Evolutionary conservation across 2,113 vertebrate genomes (phyloP).

Genomic region (Apus apus): DNA sequence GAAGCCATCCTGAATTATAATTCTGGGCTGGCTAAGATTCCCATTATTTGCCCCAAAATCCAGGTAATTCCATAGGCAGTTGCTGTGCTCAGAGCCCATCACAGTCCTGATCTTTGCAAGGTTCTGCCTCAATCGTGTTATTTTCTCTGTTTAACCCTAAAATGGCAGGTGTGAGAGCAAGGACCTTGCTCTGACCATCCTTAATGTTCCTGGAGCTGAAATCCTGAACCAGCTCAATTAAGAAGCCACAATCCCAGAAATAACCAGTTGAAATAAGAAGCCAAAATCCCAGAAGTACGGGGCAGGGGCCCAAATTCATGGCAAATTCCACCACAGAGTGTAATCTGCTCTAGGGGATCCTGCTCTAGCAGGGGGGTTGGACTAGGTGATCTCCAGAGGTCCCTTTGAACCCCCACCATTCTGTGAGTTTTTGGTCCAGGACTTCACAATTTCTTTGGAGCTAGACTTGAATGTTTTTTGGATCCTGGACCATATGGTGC

Average conservation of each 20-base stretch:
- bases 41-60: background rate
- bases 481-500: no score
- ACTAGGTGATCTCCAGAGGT: no score
- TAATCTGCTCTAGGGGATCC: no score
- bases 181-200: no score
- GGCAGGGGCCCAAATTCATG: background rate
- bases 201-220: background rate
- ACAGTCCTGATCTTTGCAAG: accelerated
- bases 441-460: background rate
- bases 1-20: background rate
- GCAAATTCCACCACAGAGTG: background rate
- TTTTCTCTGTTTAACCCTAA: background rate
- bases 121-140: background rate
- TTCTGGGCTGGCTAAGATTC: background rate
- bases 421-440: background rate
- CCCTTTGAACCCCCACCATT: no score
- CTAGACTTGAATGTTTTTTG: background rate
- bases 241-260: background rate
- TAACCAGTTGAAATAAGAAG: background rate
- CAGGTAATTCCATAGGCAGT: accelerated
- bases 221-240: background rate
- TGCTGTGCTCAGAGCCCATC: accelerated
- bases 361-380: no score
- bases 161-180: background rate
- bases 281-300: background rate